phyloP scores from a whole-genome alignment of 2,113 vertebrate genomes.

The Sceloporus tristichus region DNA sequence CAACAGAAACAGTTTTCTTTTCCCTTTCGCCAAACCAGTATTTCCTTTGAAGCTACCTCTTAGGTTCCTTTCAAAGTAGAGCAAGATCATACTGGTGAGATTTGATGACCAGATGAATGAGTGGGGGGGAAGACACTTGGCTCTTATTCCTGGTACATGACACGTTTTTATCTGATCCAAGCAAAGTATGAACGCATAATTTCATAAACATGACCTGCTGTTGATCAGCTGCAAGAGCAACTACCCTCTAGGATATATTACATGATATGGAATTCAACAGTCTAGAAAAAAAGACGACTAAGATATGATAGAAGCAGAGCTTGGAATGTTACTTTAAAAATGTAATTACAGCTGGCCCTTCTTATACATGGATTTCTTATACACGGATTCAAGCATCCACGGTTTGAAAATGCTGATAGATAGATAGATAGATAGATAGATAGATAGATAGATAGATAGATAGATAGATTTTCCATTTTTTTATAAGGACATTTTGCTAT shows the following conservation, averaged over 20 bases:
- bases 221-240: background rate
- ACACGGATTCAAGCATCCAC: too few species aligned
- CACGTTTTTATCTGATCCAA: constrained; percentile 26
- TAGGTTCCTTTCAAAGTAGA: constrained; percentile 46
- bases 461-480: too few species aligned
- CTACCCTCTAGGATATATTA: background rate
- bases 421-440: too few species aligned
- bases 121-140: constrained; percentile 16
- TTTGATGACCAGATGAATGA: constrained; percentile 33
- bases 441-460: too few species aligned
- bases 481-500: too few species aligned
- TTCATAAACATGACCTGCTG: constrained; percentile 7
- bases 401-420: too few species aligned
- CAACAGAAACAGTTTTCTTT: constrained; percentile 18
- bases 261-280: background rate
- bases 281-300: background rate
- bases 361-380: too few species aligned
- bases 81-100: constrained; percentile 45
- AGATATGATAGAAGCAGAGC: background rate
- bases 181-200: constrained; percentile 21
- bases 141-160: constrained; percentile 15
- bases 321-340: background rate
- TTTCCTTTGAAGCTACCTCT: constrained; percentile 55
- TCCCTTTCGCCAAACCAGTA: constrained; percentile 17
- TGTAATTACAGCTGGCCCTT: too few species aligned